Evolutionary conservation across 2,888 invertebrate genomes (phyloP).

Genomic region (Syrphus vitripennis): DNA sequence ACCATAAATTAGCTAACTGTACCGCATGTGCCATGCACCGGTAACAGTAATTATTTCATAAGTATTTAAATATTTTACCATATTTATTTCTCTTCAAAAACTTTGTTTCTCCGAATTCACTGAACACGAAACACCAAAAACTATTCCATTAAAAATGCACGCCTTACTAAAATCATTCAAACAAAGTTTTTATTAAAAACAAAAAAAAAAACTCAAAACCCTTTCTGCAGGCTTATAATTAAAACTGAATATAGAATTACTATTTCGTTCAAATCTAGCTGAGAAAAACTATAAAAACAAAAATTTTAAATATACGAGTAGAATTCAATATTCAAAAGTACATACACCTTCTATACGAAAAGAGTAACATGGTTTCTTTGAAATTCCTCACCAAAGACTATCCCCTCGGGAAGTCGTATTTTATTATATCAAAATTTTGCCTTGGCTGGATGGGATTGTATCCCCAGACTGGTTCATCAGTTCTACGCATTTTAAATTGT

Average conservation of each 20-base stretch:
- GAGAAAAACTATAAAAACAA: neutral
- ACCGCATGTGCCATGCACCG: too few relatives aligned
- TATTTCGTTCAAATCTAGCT: neutral
- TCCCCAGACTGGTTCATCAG: neutral
- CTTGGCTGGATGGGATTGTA: slow-evolving; percentile 31
- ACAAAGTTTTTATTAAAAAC: neutral
- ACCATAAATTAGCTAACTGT: too few relatives aligned
- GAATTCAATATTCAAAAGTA: neutral
- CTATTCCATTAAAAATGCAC: neutral
- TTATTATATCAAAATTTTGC: slow-evolving; percentile 31
- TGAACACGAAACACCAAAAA: neutral
- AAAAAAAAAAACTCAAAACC: neutral
- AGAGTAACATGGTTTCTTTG: neutral
- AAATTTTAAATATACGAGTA: neutral
- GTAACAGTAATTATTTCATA: too few relatives aligned
- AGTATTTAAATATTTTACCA: too few relatives aligned
- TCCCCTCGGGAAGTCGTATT: slow-evolving; percentile 29
- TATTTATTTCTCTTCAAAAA: neutral
- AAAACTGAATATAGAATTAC: neutral
- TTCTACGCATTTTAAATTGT: neutral
- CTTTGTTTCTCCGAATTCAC: neutral
- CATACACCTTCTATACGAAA: too few relatives aligned
- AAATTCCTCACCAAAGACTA: slow-evolving; percentile 40
- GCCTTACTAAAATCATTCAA: neutral
- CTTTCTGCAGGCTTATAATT: neutral